Base-by-base conservation (phyloP, 2,888 invertebrate genomes). In the Lasioglossum leucozonium region DNA sequence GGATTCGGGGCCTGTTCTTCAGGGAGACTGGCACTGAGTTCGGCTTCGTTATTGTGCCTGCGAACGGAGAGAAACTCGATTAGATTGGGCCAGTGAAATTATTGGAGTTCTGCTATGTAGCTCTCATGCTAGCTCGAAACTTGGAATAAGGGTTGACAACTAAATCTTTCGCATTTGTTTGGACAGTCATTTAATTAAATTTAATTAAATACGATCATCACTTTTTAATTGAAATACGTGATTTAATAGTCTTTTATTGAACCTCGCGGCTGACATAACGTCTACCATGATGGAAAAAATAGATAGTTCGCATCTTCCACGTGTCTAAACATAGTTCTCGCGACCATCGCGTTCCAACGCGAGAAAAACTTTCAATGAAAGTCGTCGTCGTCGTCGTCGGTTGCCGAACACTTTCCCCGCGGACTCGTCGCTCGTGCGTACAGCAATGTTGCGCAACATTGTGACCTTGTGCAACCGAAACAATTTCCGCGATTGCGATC, bases 1-100 rank as follows among this genome's bases (percentile, higher is more conserved):
- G 98, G 90, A 98, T 98, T 77, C 98, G 96, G n/a, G 98, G 98
- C 79, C 98, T 96, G 93, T 97, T 97, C 93, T 97, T 97, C 86
- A 97, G 95, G n/a, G 96, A 96, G 87, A 96, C 96, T 11, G 97
- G 96, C 55, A 97, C 95, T 22, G 96, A 96, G 94, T 97, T 97
- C 91, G 97, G 95, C 94, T 97, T 97, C 91, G 94, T 94, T 91
- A 96, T 96, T 58, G 96, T 96, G 91, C 96, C 97, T 97, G 93
- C 71, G 92, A 92, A 80, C 42, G 80, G 37, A 84, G 51, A 34
- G 30, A 84, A 76, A 1, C 72, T 40, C 47, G 34, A 55, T 37
- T 42, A 55, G 71, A 44, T 67, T 42, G 2, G 5, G 26, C 0
- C 26, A 13, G 1, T 4, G 11, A 13, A 1, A 26, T 55, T 55